Conservation (phyloP, 2,113 vertebrate genomes). For the Ceyx margarethae region DNA sequence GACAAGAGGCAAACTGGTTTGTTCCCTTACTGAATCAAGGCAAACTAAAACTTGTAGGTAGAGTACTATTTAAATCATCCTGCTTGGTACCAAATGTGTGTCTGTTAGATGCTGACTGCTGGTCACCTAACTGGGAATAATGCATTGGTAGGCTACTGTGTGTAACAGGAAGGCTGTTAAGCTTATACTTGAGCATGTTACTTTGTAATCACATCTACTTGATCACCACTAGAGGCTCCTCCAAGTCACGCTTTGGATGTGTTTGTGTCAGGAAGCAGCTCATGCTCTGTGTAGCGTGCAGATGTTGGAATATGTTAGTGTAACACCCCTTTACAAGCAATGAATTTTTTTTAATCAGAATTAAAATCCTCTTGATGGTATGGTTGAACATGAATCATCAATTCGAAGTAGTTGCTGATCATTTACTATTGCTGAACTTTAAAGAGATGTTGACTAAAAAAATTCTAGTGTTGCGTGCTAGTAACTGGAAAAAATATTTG, state of each 20-base stretch:
- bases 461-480: background rate
- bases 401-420: background rate
- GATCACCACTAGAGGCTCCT: conserved; percentile 63
- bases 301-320: background rate
- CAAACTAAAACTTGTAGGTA: background rate
- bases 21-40: background rate
- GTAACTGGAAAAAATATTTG: background rate
- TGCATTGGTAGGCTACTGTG: background rate
- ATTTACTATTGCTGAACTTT: background rate
- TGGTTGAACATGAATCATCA: background rate
- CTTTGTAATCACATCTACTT: conserved; percentile 13
- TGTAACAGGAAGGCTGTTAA: background rate
- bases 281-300: background rate
- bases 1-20: background rate
- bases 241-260: background rate
- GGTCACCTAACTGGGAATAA: background rate
- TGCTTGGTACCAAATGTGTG: background rate
- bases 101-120: background rate
- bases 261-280: background rate
- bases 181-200: background rate
- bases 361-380: background rate
- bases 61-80: background rate
- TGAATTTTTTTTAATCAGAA: background rate
- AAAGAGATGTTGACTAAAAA: background rate
- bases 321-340: background rate